Percentiles rank a stretch among this genome's conserved stretches.
phyloP scores from a whole-genome alignment of 2,113 vertebrate genomes.

The Oryzias celebensis region DNA sequence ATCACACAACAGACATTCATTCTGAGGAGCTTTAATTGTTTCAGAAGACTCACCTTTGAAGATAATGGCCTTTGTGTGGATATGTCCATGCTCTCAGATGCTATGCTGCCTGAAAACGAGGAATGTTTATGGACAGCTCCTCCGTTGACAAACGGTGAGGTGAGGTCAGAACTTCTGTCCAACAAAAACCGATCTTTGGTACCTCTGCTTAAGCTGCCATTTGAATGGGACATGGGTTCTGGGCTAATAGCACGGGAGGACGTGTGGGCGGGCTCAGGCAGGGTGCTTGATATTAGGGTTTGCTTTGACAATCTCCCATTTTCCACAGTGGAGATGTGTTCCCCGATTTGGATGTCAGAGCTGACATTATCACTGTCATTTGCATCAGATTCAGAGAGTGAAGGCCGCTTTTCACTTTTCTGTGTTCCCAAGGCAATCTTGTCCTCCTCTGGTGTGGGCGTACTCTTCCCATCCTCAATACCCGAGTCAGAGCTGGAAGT shows the following conservation, averaged over 20 bases:
- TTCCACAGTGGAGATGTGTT: neutral
- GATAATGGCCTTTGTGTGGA: slow-evolving; percentile 82
- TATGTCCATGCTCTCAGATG: slow-evolving; percentile 85
- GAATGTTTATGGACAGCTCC: slow-evolving; percentile 74
- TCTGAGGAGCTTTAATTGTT: neutral
- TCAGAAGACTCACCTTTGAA: slow-evolving; percentile 78
- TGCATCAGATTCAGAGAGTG: slow-evolving; percentile 10
- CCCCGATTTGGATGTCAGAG: slow-evolving; percentile 5
- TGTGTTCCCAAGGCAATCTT: slow-evolving; percentile 60
- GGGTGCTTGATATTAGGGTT: slow-evolving; percentile 1
- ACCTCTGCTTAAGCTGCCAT: slow-evolving; percentile 3
- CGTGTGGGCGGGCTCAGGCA: slow-evolving; percentile 9
- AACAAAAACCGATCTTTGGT: neutral
- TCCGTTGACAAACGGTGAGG: slow-evolving; percentile 23
- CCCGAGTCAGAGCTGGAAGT: slow-evolving; percentile 65
- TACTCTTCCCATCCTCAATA: slow-evolving; percentile 73
- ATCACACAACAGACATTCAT: too few species aligned
- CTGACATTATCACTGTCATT: slow-evolving; percentile 8
- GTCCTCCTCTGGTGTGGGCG: slow-evolving; percentile 63
- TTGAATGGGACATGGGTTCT: neutral
- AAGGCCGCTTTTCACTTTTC: slow-evolving; percentile 48
- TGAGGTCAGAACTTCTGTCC: slow-evolving; percentile 55
- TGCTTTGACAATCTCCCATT: slow-evolving; percentile 1
- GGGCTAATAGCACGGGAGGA: slow-evolving; percentile 3
- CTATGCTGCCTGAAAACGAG: slow-evolving; percentile 81